Percentiles rank a stretch among this genome's conserved stretches.
These are phyloP conservation scores for Chironomus tepperi DNA, from an alignment of 1,140 invertebrate genomes.

Conservation along the genomic window DNA sequence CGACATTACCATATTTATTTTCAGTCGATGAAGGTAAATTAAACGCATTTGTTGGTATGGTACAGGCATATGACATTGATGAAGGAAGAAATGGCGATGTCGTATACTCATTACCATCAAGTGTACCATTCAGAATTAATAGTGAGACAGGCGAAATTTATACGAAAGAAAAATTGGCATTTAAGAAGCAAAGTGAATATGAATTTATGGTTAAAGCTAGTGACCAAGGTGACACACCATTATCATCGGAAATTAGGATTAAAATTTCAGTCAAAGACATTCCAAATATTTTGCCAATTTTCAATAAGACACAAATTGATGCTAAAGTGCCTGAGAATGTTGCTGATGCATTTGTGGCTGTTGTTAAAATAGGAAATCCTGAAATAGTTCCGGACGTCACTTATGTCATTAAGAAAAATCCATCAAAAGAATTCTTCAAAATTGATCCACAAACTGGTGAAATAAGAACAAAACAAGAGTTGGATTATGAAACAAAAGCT, in stretches of 20 bases:
- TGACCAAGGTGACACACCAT: slow-evolving; percentile 64
- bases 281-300: slow-evolving; percentile 69
- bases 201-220: slow-evolving; percentile 62
- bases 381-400: slow-evolving; percentile 66
- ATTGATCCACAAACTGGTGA: slow-evolving; percentile 67
- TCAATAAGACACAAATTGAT: slow-evolving; percentile 57
- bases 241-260: slow-evolving; percentile 61
- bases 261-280: slow-evolving; percentile 64
- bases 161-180: slow-evolving; percentile 41
- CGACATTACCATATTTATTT: slow-evolving; percentile 63
- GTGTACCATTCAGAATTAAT: slow-evolving; percentile 65
- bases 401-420: slow-evolving; percentile 68
- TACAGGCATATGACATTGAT: slow-evolving; percentile 76
- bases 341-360: slow-evolving; percentile 57
- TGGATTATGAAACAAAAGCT: slow-evolving; percentile 64
- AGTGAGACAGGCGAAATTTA: slow-evolving; percentile 59
- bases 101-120: slow-evolving; percentile 56
- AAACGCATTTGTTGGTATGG: slow-evolving; percentile 60
- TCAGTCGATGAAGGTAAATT: slow-evolving; percentile 69
- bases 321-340: slow-evolving; percentile 73
- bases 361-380: slow-evolving; percentile 65
- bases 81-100: slow-evolving; percentile 50
- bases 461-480: slow-evolving; percentile 56
- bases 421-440: slow-evolving; percentile 61
- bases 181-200: slow-evolving; percentile 41